Evolutionary conservation across 2,797 vertebrate species (phyloP), one percentile per base, ranked within the genome.

Genomic region (Macropodus opercularis): DNA sequence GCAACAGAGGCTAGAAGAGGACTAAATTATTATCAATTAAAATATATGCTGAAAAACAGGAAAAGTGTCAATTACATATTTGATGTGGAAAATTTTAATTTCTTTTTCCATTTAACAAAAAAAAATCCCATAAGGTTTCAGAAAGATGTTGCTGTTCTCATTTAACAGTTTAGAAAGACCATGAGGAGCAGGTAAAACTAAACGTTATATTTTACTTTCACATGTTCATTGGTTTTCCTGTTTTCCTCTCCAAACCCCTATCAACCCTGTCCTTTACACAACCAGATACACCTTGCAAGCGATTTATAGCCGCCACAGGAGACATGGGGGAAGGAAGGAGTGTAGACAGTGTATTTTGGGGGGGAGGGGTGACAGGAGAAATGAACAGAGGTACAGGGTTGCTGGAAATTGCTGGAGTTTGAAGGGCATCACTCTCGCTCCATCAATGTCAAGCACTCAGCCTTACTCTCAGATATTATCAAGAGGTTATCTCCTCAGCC

Each of bases 351-450:
- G 77, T 76, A 39, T 81, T 85, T 77, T 69, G 14, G 57, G 59
- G 62, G 69, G 65, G 3, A 43, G 47, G 65, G 76, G 41, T 35
- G 53, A 40, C 38, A 63, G 50, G 69, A 79, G 81, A 77, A 80
- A 85, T 79, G 77, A 86, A 71, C 72, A 72, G 70, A 75, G 84
- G 74, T 63, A 79, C 63, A 71, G 44, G 61, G 77, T 55, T 52
- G 66, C 60, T 46, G 75, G 77, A 85, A 89, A 84, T 80, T 85
- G 77, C 79, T 87, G 78, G 79, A 86, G 89, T 92, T 91, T 93
- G 91, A 92, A 93, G 91, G 91, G 90, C 91, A 87, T 91, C 91
- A 88, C 83, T 91, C 88, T 89, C 76, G 78, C 83, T 84, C 86
- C 84, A 87, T 89, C 89, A 90, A 89, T 87, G 85, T 89, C 90